phyloP scores from a whole-genome alignment of 2,888 invertebrate species.

The Pseudoips prasinana region DNA sequence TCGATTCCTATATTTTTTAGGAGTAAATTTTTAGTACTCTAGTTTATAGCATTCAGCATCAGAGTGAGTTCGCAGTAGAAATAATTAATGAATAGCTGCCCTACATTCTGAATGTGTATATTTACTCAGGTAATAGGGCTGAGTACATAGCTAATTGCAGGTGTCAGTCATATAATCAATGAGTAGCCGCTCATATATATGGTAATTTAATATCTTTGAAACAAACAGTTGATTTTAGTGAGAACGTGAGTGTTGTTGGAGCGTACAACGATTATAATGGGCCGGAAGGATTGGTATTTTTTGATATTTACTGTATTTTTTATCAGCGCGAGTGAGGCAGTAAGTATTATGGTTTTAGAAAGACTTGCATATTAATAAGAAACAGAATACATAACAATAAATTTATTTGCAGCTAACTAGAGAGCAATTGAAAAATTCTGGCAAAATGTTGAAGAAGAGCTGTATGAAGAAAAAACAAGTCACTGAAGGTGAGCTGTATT shows the following conservation, averaged over 20 bases:
- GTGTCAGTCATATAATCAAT: slow-evolving; percentile 17
- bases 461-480: slow-evolving; percentile 83
- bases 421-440: slow-evolving; percentile 83
- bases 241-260: not conserved
- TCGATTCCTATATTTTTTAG: too few species aligned
- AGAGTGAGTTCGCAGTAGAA: too few species aligned
- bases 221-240: not conserved
- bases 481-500: slow-evolving; percentile 40
- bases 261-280: slow-evolving; percentile 26
- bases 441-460: slow-evolving; percentile 81
- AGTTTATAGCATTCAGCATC: too few species aligned
- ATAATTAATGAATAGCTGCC: too few species aligned
- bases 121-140: not conserved
- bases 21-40: too few species aligned
- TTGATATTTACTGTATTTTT: not conserved
- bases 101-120: not conserved
- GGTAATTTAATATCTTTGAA: slow-evolving; percentile 2
- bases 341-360: not conserved
- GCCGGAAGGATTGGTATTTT: slow-evolving; percentile 17
- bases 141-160: not conserved
- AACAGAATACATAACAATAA: too few species aligned
- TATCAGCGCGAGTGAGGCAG: not conserved
- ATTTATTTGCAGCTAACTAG: slow-evolving; percentile 56
- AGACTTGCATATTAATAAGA: too few species aligned
- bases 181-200: slow-evolving; percentile 17